A percentile compares a stretch with the other conserved stretches of the same genome.
phyloP scores from a whole-genome alignment of 1,140 invertebrate genomes.

The Temnothorax longispinosus region DNA sequence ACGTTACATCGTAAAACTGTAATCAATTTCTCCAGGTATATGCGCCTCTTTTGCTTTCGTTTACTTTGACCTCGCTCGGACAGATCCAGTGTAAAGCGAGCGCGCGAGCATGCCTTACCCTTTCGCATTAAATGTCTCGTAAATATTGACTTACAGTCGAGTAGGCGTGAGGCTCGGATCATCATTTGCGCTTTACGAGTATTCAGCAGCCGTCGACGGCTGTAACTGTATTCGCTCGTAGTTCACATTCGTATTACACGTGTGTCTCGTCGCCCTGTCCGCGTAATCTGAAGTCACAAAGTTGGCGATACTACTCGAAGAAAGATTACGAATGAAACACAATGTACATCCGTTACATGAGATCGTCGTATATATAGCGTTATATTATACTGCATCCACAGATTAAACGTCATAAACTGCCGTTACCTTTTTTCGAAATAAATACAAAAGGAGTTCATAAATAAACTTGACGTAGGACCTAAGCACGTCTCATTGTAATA shows the following conservation, averaged over 20 bases:
- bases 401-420: neutral
- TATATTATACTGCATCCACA: neutral
- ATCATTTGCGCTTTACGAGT: slow-evolving; percentile 62
- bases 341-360: neutral
- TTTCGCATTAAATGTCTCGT: slow-evolving; percentile 65
- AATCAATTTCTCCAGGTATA: slow-evolving; percentile 30
- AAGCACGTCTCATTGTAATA: neutral
- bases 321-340: slow-evolving; percentile 1
- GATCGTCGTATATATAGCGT: neutral
- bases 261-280: neutral
- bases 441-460: neutral
- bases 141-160: slow-evolving; percentile 70
- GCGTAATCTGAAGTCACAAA: neutral
- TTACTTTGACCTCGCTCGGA: slow-evolving; percentile 41
- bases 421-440: neutral
- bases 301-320: neutral
- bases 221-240: slow-evolving; percentile 59
- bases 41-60: slow-evolving; percentile 19
- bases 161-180: slow-evolving; percentile 65
- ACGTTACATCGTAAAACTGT: slow-evolving; percentile 24
- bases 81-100: slow-evolving; percentile 23
- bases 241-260: slow-evolving; percentile 34
- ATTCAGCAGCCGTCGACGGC: slow-evolving; percentile 35
- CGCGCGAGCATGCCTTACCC: slow-evolving; percentile 9
- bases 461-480: neutral